Base-by-base conservation (phyloP, 2,113 vertebrate species). In the Otocyon megalotis region DNA sequence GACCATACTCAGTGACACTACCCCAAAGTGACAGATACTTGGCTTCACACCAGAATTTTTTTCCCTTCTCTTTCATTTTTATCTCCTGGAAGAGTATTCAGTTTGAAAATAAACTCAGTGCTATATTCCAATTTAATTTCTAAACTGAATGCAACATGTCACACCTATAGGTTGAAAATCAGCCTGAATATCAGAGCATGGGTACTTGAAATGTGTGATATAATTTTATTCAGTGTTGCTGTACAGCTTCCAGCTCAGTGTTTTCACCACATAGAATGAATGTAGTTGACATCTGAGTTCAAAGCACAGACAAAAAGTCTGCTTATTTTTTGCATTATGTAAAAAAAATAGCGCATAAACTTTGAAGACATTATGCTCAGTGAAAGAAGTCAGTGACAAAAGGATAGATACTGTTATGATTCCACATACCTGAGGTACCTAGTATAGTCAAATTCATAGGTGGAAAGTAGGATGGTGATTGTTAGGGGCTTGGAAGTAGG, bases 221-320 rank as follows among this genome's bases (percentile, higher is more conserved):
- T 82, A 71, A 97, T 97, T 93, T 84, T 93, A 96, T 96, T 91
- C 96, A 91, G 77, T 60, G 87, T 96, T 90, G 92, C 71, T 62
- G 7, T 37, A 48, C 19, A 22, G 80, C 71, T 97, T 91, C 60
- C 56, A 96, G 85, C 93, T 92, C 69, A 37, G 0, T 96, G 54
- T 92, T 97, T 96, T 88, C 65, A 67, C 54, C 62, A 63, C n/a
- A 2, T 7, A 43, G 76, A 43, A 53, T 77, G n/a, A 87, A 26
- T 86, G 72, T 87, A 62, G 67, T 79, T 95, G 93, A 35, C 60
- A 62, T 95, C 20, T 60, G 90, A 95, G 84, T 98, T 94, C 81
- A 97, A 79, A 95, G 50, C 60, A 48, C 11, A 89, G 77, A 67
- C 58, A 54, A 56, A 89, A 67, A 88, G 53, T 54, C 50, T 93